Evolutionary conservation across 2,113 vertebrate genomes (phyloP).

Genomic region (Chaetura pelagica): DNA sequence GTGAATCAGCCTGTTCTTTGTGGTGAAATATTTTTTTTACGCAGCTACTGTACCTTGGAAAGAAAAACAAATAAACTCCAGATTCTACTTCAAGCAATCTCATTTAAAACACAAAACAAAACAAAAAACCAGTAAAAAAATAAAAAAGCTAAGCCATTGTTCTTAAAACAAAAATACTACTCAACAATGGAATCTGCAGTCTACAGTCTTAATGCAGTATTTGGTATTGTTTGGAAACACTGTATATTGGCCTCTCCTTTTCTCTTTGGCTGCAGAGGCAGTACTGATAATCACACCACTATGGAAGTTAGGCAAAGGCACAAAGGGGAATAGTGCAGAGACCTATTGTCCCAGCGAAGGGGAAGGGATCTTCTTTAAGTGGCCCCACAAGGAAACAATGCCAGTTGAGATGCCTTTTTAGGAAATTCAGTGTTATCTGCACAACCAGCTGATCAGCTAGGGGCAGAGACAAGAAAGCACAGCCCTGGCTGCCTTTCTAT

Average conservation of each 20-base stretch:
- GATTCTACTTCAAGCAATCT: slow-evolving; percentile 1
- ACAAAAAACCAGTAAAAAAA: background rate
- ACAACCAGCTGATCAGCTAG: background rate
- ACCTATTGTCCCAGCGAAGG: background rate
- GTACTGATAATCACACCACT: background rate
- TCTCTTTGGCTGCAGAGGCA: background rate
- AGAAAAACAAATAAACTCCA: slow-evolving; percentile 23
- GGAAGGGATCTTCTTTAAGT: background rate
- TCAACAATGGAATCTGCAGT: background rate
- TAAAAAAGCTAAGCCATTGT: background rate
- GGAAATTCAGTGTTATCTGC: background rate
- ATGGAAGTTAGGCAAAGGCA: background rate
- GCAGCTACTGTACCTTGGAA: slow-evolving; percentile 41
- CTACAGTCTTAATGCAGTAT: background rate
- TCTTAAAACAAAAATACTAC: background rate
- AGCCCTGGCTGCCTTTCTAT: background rate
- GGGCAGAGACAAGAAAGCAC: background rate
- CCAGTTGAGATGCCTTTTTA: background rate
- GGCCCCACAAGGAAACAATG: background rate
- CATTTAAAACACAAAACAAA: background rate
- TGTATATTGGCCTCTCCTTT: background rate
- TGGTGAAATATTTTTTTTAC: slow-evolving; percentile 58
- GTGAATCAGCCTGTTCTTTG: slow-evolving; percentile 63
- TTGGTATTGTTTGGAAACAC: slow-evolving; percentile 4
- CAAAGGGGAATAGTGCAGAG: background rate